A percentile compares a stretch with the other conserved stretches of the same genome.
Evolutionary conservation across 2,888 invertebrate species (phyloP).

Genomic region (Micoletzkya japonica): DNA sequence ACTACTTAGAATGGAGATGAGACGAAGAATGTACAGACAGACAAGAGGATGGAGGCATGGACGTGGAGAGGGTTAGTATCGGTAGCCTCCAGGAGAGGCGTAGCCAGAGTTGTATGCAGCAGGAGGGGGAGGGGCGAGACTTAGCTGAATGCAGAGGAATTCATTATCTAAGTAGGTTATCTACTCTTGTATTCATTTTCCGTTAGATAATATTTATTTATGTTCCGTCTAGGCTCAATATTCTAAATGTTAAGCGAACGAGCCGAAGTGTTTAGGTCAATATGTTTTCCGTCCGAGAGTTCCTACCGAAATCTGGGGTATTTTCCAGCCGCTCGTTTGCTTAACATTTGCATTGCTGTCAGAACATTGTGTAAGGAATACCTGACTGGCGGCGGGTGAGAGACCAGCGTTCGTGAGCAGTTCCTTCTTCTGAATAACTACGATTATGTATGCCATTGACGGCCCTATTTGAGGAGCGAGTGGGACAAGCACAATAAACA

Average conservation of each 20-base stretch:
- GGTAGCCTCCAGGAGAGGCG: conserved; percentile 28
- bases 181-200: neutral
- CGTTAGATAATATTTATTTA: neutral
- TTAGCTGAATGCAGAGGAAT: neutral
- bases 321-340: no score
- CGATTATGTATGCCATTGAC: no score
- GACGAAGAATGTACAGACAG: conserved; percentile 18
- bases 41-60: neutral
- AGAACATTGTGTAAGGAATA: neutral
- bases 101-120: conserved; percentile 14
- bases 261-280: no score
- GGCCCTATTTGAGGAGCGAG: no score
- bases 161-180: neutral
- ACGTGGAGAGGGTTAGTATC: no score
- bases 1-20: neutral
- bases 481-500: no score
- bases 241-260: neutral
- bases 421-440: conserved; percentile 27
- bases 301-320: no score
- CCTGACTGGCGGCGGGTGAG: conserved; percentile 16
- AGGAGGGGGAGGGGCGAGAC: conserved; percentile 13
- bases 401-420: conserved; percentile 28
- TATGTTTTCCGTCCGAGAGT: no score
- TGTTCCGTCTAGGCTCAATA: neutral
- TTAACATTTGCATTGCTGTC: no score